Evolutionary conservation across 2,113 vertebrate genomes (phyloP).

Genomic region (Ammospiza nelsoni): DNA sequence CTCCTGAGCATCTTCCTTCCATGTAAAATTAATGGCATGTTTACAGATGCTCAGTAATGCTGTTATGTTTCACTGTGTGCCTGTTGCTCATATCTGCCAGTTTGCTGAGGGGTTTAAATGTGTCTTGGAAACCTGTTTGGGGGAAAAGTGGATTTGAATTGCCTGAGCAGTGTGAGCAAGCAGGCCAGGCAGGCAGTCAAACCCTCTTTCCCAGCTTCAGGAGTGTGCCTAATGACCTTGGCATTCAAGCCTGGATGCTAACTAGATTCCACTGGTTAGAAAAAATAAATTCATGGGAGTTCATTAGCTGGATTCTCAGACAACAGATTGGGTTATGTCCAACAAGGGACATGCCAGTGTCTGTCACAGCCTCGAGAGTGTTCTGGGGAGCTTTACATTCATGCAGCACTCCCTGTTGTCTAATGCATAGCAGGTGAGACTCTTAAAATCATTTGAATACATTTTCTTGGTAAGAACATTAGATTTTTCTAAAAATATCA

Average conservation of each 20-base stretch:
- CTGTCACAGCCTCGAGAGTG: not conserved
- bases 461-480: not conserved
- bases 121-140: not conserved
- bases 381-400: not conserved
- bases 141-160: not conserved
- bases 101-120: not conserved
- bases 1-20: not conserved
- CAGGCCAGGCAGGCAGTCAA: not conserved
- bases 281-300: not conserved
- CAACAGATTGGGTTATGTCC: not conserved
- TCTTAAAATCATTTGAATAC: not conserved
- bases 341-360: not conserved
- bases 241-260: not conserved
- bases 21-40: not conserved
- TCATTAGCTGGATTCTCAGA: slow-evolving; percentile 2
- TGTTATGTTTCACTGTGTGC: not conserved
- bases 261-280: not conserved
- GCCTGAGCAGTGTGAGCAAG: not conserved
- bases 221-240: not conserved
- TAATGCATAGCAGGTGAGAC: not conserved
- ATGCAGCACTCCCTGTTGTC: not conserved
- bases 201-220: not conserved
- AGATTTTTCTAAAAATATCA: not conserved
- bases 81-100: not conserved
- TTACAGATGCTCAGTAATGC: not conserved